Conservation (phyloP, 2,797 vertebrate genomes). For the Ciconia nigra region DNA sequence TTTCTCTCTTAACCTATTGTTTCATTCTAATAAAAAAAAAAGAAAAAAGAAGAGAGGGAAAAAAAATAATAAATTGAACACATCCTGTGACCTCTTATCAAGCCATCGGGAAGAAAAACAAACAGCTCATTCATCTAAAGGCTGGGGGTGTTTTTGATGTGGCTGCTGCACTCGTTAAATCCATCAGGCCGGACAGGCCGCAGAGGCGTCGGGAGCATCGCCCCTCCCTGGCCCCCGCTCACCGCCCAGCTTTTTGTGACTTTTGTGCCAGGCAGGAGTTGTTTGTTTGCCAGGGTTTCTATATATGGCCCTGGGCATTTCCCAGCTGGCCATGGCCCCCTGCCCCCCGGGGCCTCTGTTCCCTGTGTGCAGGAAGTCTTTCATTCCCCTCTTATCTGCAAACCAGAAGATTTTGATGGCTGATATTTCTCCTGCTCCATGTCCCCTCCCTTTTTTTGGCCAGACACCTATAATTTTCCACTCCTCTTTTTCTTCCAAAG, state of each 20-base stretch:
- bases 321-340: background rate
- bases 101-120: conserved; percentile 61
- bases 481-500: background rate
- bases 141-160: conserved; percentile 34
- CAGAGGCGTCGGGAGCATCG: background rate
- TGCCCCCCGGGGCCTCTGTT: background rate
- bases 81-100: conserved; percentile 77
- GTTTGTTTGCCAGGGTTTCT: background rate
- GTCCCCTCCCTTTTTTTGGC: background rate
- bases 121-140: conserved; percentile 48
- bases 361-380: conserved; percentile 20
- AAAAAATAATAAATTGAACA: conserved; percentile 44
- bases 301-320: background rate
- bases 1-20: conserved; percentile 72
- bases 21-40: conserved; percentile 34
- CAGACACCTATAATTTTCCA: background rate
- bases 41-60: background rate
- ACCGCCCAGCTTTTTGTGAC: background rate
- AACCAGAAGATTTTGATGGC: background rate
- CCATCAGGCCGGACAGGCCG: background rate
- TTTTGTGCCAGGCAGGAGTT: background rate
- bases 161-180: conserved; percentile 3
- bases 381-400: conserved; percentile 36
- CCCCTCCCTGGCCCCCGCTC: background rate
- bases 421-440: background rate